Percentiles rank a stretch among this genome's conserved stretches.
phyloP scores from a whole-genome alignment of 1,140 invertebrate species.

The Lasaia peninsularis region DNA sequence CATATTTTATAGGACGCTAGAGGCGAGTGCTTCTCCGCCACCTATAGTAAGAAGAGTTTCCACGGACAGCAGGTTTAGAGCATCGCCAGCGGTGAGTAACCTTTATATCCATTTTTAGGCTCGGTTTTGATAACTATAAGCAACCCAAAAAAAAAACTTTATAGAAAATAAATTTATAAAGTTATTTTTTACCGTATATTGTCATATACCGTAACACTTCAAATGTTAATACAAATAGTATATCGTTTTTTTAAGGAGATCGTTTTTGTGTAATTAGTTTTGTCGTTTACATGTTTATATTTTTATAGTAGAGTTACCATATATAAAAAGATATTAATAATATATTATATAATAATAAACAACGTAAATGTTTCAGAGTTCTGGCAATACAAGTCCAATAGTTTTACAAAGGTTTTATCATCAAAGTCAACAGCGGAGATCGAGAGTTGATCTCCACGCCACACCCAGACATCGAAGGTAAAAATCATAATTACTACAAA shows the following conservation, averaged over 20 bases:
- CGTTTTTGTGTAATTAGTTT: too few species aligned
- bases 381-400: conserved; percentile 81
- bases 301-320: too few species aligned
- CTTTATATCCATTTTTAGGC: neutral
- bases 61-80: conserved; percentile 53
- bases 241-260: too few species aligned
- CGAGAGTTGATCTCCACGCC: conserved; percentile 61
- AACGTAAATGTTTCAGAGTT: conserved; percentile 41
- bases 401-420: conserved; percentile 81
- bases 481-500: conserved; percentile 7
- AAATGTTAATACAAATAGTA: too few species aligned
- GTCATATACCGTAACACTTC: too few species aligned
- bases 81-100: conserved; percentile 50
- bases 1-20: conserved; percentile 47
- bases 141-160: too few species aligned
- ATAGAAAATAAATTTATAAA: too few species aligned
- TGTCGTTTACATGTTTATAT: too few species aligned
- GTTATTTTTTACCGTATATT: too few species aligned
- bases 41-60: conserved; percentile 53
- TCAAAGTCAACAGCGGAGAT: conserved; percentile 79
- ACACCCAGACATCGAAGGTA: conserved; percentile 67
- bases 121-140: too few species aligned
- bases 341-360: neutral
- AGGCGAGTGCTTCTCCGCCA: conserved; percentile 54
- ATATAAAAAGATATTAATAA: too few species aligned